Conservation (phyloP, 1,140 invertebrate species). For the Brevipalpus yothersi region DNA sequence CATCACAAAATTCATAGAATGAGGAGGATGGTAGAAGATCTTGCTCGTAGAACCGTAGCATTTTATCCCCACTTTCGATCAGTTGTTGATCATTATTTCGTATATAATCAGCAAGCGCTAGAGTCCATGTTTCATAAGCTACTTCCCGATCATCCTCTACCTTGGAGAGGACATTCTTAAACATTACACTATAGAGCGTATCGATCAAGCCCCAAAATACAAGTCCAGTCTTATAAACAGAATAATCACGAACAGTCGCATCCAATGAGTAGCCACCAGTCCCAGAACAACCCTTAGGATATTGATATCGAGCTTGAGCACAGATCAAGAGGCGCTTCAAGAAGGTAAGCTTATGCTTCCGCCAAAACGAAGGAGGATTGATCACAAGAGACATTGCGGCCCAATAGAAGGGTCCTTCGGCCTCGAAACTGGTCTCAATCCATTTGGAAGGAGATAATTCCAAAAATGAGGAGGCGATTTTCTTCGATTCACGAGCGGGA, state of each 20-base stretch:
- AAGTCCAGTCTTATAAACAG: constrained; percentile 56
- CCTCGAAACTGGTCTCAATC: constrained; percentile 57
- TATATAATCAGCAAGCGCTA: constrained; percentile 68
- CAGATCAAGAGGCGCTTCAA: constrained; percentile 47
- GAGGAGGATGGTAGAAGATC: constrained; percentile 69
- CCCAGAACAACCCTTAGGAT: constrained; percentile 12
- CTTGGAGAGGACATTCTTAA: constrained; percentile 24
- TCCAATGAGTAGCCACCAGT: constrained; percentile 14
- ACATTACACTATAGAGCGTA: constrained; percentile 43
- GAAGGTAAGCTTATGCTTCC: constrained; percentile 34
- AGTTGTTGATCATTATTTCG: constrained; percentile 72
- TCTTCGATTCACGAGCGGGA: constrained; percentile 41
- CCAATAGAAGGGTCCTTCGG: constrained; percentile 71
- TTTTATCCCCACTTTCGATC: constrained; percentile 56
- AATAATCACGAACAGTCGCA: constrained; percentile 36
- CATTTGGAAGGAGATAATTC: constrained; percentile 28
- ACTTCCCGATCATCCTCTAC: constrained; percentile 25
- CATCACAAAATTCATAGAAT: constrained; percentile 25
- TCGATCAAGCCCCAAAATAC: constrained; percentile 60
- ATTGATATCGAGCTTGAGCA: constrained; percentile 38
- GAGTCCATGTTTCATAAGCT: constrained; percentile 43
- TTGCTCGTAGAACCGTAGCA: constrained; percentile 54
- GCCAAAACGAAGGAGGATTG: constrained; percentile 42
- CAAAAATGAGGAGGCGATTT: constrained; percentile 34
- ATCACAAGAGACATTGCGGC: constrained; percentile 49